A percentile compares a stretch with the other conserved stretches of the same genome.
These are phyloP conservation scores for Limnothrissa miodon DNA, from an alignment of 2,113 vertebrate genomes.

Conservation along the genomic window DNA sequence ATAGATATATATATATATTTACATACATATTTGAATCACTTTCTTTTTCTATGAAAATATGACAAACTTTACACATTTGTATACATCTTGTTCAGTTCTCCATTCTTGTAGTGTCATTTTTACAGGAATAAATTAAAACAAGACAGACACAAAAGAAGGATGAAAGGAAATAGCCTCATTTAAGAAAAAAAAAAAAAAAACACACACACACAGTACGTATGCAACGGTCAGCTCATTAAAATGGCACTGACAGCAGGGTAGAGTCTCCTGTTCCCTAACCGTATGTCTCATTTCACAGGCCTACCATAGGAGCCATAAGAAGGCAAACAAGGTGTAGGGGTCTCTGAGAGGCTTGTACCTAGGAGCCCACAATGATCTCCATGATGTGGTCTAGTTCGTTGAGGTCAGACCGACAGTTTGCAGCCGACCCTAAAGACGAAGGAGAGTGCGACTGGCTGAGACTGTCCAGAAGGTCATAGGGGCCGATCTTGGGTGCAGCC, in stretches of 20 bases:
- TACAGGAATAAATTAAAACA: slow-evolving; percentile 50
- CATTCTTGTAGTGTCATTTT: slow-evolving; percentile 50
- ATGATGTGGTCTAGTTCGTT: slow-evolving; percentile 96
- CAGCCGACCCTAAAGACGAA: slow-evolving; percentile 71
- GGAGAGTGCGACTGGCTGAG: slow-evolving; percentile 74
- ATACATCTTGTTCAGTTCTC: slow-evolving; percentile 50
- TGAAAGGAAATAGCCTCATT: slow-evolving; percentile 23
- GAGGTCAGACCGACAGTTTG: slow-evolving; percentile 89
- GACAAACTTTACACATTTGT: slow-evolving; percentile 38
- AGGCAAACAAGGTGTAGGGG: slow-evolving; percentile 29
- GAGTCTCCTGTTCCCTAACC: slow-evolving; percentile 42
- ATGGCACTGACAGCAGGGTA: slow-evolving; percentile 40
- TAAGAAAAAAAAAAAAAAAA: too few relatives aligned
- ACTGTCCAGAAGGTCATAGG: slow-evolving; percentile 83
- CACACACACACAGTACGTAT: slow-evolving; percentile 45
- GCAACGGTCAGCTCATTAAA: slow-evolving; percentile 46
- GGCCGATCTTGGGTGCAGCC: slow-evolving; percentile 79
- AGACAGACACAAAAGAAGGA: slow-evolving; percentile 33
- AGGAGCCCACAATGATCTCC: slow-evolving; percentile 96
- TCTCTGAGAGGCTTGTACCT: slow-evolving; percentile 25
- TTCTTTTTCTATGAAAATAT: slow-evolving; percentile 51
- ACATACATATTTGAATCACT: slow-evolving; percentile 49
- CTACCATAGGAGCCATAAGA: slow-evolving; percentile 42
- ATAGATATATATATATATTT: slow-evolving; percentile 52
- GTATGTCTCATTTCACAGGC: slow-evolving; percentile 42